Evolutionary conservation across 2,888 invertebrate species (phyloP), one percentile per base, ranked within the genome.

Genomic region (Halictus ligatus): DNA sequence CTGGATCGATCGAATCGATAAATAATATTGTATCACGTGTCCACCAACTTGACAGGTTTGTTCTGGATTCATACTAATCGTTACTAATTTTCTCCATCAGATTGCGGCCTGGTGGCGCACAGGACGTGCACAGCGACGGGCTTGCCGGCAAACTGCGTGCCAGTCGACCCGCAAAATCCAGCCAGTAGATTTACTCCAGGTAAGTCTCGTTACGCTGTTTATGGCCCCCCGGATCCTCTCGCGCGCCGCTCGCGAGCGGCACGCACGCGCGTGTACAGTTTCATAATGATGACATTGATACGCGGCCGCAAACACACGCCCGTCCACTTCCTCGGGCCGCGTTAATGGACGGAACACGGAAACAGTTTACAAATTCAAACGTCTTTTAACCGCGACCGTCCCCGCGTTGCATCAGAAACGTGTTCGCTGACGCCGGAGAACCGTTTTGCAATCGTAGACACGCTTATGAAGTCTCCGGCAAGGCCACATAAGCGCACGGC

Each of bases 41-140:
- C 18, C 75, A 43, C 75, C 5, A 15, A 25, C 73, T 2, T 25
- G 69, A 43, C 43, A 43, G 21, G 69, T n/a, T 18, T 21, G 54
- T 10, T 12, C 21, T 40, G 50, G 35, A 74, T 29, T 54, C 18
- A 13, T 40, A 29, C 64, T 46, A 43, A 58, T 46, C 21, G 29
- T 48, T 25, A 40, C 40, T 50, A 6, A 48, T 78, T 80, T 75
- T 78, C 25, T 75, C 21, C 69, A 69, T 83, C 84, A 97, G 97
- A 96, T 93, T 97, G 97, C 95, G 97, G 97, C 81, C 95, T 97
- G 91, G 96, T 97, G 86, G 96, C 97, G 89, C 97, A 97, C 95
- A 96, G 97, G 87, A 97, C 97, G 87, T 97, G 97, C 94, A 96
- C 97, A 74, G 96, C 97, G 69, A 96, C 96, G 83, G 97, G 97